Base-by-base conservation (phyloP, 2,888 invertebrate species). In the Sinhomidia bicolor region DNA sequence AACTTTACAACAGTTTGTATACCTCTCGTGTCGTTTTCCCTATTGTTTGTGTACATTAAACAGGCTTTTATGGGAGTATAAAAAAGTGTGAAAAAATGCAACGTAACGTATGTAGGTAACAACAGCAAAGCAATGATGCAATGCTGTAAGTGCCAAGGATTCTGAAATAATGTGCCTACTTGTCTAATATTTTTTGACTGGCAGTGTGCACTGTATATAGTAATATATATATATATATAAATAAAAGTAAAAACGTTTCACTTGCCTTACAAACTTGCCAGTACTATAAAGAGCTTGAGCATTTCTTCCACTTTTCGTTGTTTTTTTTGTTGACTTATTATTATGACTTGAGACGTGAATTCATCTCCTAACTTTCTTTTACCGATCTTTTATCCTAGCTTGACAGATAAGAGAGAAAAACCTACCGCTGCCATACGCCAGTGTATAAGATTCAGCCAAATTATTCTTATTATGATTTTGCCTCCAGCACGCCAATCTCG, bases 241-340 rank as follows among this genome's bases (percentile, higher is more conserved):
- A n/a, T n/a, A n/a, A n/a, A n/a, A n/a, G n/a, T n/a, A n/a, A 36
- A 36, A 51, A 51, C n/a, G n/a, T 51, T 51, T 14, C n/a, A 51
- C 51, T 12, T 2, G 44, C 44, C 44, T 51, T 12, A 51, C 51
- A 51, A 14, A 51, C 44, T n/a, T 4, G n/a, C 51, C 4, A 14
- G 14, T n/a, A 0, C 51, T 51, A 51, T 51, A 14, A 51, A 44
- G 44, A 17, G 14, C 23, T 20, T 57, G 17, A 57, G 2, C 0
- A 47, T 20, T 57, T 57, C 23, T 20, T 5, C 1, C 17, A 17
- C 17, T 54, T 5, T 20, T 10, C 23, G 9, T n/a, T n/a, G n/a
- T n/a, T n/a, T n/a, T n/a, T n/a, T 57, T 3, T 57, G 57, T 57
- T 57, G 57, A 57, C 57, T 57, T 57, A 57, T 47, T 47, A n/a